Evolutionary conservation across 2,888 invertebrate genomes (phyloP).

Genomic region (Apamea anceps): DNA sequence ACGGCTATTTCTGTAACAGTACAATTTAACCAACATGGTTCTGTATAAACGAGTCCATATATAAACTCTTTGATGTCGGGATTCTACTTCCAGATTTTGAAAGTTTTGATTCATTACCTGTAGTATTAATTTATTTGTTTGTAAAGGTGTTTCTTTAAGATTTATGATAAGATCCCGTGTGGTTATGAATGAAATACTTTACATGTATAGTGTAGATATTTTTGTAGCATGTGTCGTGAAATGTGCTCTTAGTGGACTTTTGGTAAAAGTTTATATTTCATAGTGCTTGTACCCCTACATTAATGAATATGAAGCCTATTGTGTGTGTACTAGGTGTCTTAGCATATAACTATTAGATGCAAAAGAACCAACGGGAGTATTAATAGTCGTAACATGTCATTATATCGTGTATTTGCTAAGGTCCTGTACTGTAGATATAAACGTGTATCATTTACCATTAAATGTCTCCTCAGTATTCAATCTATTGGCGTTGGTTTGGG

Average conservation of each 20-base stretch:
- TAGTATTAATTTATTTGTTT: conserved; percentile 41
- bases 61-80: conserved; percentile 63
- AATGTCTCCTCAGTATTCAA: background rate
- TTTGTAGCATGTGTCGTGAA: background rate
- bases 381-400: too few relatives aligned
- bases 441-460: too few relatives aligned
- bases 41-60: conserved; percentile 47
- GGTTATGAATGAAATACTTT: conserved; percentile 23
- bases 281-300: too few relatives aligned
- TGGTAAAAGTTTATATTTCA: background rate
- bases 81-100: conserved; percentile 27
- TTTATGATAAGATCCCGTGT: conserved; percentile 27
- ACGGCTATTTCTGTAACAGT: conserved; percentile 37
- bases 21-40: conserved; percentile 59
- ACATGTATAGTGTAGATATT: background rate
- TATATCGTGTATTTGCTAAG: too few relatives aligned
- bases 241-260: background rate
- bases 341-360: too few relatives aligned
- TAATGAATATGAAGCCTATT: too few relatives aligned
- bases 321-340: too few relatives aligned
- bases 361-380: too few relatives aligned
- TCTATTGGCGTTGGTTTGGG: too few relatives aligned
- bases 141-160: conserved; percentile 18
- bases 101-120: conserved; percentile 36
- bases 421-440: too few relatives aligned